Evolutionary conservation across 2,888 invertebrate genomes (phyloP), one percentile per base, ranked within the genome.

Genomic region (Catocala sponsa): DNA sequence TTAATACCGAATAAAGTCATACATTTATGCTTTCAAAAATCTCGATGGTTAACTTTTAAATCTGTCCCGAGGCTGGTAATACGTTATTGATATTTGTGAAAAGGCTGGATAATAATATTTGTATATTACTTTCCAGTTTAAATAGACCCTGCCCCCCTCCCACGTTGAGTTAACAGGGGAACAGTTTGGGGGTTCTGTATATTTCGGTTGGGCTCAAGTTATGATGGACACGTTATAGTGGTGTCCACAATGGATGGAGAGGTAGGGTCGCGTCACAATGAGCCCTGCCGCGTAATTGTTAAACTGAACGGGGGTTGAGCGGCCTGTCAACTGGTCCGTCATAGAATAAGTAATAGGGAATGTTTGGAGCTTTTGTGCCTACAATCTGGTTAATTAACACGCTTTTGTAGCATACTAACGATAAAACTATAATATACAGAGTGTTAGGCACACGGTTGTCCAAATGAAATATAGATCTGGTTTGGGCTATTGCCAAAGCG

Each of bases 31-130:
- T 76, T 81, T 84, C 73, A 78, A 79, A 87, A 87, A 85, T 84
- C 77, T 80, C 79, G 76, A 82, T 87, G 87, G 88, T 92, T 91
- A 91, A 91, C 91, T 91, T 92, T 92, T 88, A 91, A 94, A 94
- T 93, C 91, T 88, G 86, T 86, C 87, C 86, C 84, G 87, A 87
- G 87, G 90, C 90, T 84, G 84, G 91, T 93, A 93, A 92, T 92
- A 91, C 91, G 90, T 91, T 93, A 94, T 93, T 94, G 94, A 93
- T 94, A 94, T 94, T 93, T 92, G 91, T 92, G 90, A 92, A 91
- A 91, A 87, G 89, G 86, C 88, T 85, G 90, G 92, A 92, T 94
- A 94, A 94, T 93, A 94, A 94, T 94, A 94, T 94, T 94, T 94
- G 93, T 92, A 86, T 88, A 87, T 82, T 76, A 78, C 77, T 81